Percentiles rank a stretch among this genome's conserved stretches.
Conservation (phyloP, 92 coral and sea anemone genomes). For the Parazoanthus atlanticus region DNA sequence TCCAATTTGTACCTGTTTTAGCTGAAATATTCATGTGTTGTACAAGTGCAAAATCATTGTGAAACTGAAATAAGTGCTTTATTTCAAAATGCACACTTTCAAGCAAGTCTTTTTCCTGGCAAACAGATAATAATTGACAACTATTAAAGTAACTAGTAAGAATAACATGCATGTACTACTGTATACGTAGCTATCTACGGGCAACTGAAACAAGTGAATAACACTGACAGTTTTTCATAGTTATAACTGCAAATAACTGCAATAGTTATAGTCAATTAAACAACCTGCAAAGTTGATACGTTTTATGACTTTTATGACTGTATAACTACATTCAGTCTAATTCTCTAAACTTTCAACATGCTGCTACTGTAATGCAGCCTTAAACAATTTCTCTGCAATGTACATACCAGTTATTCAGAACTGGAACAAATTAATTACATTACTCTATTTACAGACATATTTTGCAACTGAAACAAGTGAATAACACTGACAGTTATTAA, state of each 20-base stretch:
- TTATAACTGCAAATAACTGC: no score
- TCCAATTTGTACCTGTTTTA: conserved; percentile 36
- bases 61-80: conserved; percentile 27
- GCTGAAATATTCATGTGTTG: conserved; percentile 31
- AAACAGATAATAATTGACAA: no score
- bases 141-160: conserved; percentile 28
- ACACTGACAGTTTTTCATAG: conserved; percentile 1
- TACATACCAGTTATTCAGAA: conserved; percentile 33
- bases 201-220: conserved; percentile 9
- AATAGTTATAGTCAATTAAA: no score
- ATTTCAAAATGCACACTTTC: conserved; percentile 39
- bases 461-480: conserved; percentile 43
- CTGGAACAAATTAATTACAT: conserved; percentile 39
- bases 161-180: conserved; percentile 42
- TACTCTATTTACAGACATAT: conserved; percentile 31
- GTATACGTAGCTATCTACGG: conserved; percentile 20
- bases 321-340: no score
- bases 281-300: no score
- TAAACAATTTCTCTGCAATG: no score
- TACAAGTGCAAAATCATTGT: conserved; percentile 31
- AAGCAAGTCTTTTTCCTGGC: conserved; percentile 41
- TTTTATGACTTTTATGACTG: no score
- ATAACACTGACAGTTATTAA: conserved; percentile 36
- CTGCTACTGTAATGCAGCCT: no score
- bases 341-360: no score